A percentile compares a stretch with the other conserved stretches of the same genome.
Evolutionary conservation across 2,888 invertebrate genomes (phyloP).

Genomic region (Homarus gammarus): DNA sequence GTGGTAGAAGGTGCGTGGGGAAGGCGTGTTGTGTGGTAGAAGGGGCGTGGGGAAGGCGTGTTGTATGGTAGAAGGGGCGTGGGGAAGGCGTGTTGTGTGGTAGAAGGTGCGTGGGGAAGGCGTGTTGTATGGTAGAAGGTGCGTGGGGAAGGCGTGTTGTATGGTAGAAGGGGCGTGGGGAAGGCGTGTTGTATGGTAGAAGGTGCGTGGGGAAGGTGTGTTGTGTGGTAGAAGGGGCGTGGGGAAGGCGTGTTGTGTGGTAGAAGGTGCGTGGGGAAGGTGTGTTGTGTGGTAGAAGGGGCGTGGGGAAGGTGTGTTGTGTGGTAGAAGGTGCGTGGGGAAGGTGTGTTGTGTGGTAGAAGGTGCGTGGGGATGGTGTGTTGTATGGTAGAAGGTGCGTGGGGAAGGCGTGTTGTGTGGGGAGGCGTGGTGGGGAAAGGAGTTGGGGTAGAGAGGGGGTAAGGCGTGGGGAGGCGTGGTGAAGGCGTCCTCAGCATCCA

Average conservation of each 20-base stretch:
- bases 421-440: constrained; percentile 6
- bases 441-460: too few species aligned
- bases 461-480: too few species aligned
- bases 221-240: too few species aligned
- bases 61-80: neutral
- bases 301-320: neutral
- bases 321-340: neutral
- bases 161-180: neutral
- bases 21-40: neutral
- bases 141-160: neutral
- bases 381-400: neutral
- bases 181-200: neutral
- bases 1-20: neutral
- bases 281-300: too few species aligned
- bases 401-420: too few species aligned
- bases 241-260: too few species aligned
- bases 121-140: neutral
- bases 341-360: neutral
- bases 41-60: too few species aligned
- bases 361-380: too few species aligned
- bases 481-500: too few species aligned
- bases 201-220: too few species aligned
- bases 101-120: neutral
- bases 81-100: neutral
- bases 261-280: too few species aligned